Conservation (phyloP, 2,797 vertebrate species). For the Spheniscus humboldti region DNA sequence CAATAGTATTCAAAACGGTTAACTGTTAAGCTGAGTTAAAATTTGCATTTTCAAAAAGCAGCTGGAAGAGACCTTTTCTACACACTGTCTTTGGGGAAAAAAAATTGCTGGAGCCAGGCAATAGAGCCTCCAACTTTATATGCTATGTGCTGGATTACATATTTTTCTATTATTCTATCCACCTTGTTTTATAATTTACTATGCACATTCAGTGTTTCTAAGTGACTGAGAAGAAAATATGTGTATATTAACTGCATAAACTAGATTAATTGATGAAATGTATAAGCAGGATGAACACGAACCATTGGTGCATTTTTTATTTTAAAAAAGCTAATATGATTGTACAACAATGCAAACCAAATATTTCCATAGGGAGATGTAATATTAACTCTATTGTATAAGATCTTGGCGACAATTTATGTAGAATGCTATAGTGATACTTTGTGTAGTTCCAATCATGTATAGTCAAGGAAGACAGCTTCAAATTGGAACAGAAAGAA, state of each 20-base stretch:
- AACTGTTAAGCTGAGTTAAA: background rate
- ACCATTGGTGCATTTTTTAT: background rate
- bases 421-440: background rate
- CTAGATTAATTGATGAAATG: background rate
- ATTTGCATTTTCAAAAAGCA: background rate
- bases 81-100: background rate
- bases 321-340: background rate
- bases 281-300: background rate
- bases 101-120: background rate
- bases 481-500: background rate
- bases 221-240: background rate
- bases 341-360: background rate
- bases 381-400: background rate
- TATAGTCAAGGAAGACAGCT: background rate
- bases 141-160: background rate
- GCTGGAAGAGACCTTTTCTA: background rate
- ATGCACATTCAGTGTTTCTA: background rate
- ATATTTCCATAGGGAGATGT: background rate
- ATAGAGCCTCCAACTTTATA: background rate
- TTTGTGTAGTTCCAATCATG: background rate
- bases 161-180: background rate
- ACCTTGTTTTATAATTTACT: background rate
- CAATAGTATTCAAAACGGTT: background rate
- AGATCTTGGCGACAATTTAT: background rate
- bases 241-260: background rate